phyloP scores from a whole-genome alignment of 2,797 vertebrate genomes.

The Sebastes diploproa region DNA sequence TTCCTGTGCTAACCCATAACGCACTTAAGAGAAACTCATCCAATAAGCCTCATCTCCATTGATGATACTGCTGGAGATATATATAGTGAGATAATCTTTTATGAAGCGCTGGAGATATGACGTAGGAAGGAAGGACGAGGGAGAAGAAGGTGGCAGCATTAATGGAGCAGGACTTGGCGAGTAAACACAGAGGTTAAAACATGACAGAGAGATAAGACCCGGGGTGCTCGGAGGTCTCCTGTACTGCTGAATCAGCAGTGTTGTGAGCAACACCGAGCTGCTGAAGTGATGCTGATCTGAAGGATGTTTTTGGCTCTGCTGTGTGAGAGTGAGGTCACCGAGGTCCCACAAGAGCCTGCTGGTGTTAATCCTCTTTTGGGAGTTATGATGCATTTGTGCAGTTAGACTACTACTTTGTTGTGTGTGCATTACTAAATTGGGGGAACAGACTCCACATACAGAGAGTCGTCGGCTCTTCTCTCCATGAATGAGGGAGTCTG shows the following conservation, averaged over 20 bases:
- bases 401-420: constrained; percentile 65
- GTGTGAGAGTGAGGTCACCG: constrained; percentile 71
- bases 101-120: constrained; percentile 70
- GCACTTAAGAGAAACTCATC: constrained; percentile 55
- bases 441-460: not conserved
- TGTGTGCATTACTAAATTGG: constrained; percentile 34
- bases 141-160: constrained; percentile 14
- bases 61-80: constrained; percentile 73
- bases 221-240: not conserved
- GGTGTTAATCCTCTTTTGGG: constrained; percentile 81
- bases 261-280: constrained; percentile 19
- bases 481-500: not conserved
- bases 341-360: constrained; percentile 71
- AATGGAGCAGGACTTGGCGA: constrained; percentile 13
- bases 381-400: constrained; percentile 76
- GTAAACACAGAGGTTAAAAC: constrained; percentile 41
- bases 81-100: constrained; percentile 78
- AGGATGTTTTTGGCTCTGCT: constrained; percentile 65
- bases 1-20: constrained; percentile 4
- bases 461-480: not conserved
- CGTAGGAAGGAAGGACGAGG: constrained; percentile 60
- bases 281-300: constrained; percentile 46
- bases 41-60: constrained; percentile 73
- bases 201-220: constrained; percentile 8
- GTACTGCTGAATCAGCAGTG: constrained; percentile 54